A percentile compares a stretch with the other conserved stretches of the same genome.
phyloP scores from a whole-genome alignment of 2,888 invertebrate species.

The Tenthredo distinguenda region DNA sequence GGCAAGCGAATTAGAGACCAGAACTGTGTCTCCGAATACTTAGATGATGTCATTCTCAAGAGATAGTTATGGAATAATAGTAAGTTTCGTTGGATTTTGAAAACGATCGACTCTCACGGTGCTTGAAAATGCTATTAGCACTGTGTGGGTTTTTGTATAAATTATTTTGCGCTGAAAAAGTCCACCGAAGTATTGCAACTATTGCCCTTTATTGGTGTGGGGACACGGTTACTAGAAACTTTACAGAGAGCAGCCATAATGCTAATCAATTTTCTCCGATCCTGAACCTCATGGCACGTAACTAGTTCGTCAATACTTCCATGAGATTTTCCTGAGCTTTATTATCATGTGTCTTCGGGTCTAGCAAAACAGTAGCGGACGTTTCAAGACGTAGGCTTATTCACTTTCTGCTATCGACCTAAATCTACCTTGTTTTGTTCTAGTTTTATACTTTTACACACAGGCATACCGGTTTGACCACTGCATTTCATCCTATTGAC shows the following conservation, averaged over 20 bases:
- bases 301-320: not conserved
- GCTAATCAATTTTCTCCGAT: not conserved
- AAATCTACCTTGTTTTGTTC: conserved; percentile 62
- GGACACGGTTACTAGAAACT: conserved; percentile 3
- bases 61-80: not conserved
- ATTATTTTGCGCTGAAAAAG: not conserved
- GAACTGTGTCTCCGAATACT: not conserved
- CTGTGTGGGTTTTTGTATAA: not conserved
- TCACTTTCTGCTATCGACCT: conserved; percentile 72
- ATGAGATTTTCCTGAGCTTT: not conserved
- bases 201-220: not conserved
- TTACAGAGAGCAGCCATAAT: not conserved
- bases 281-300: not conserved
- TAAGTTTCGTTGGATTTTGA: not conserved
- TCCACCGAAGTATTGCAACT: not conserved
- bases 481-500: conserved; percentile 29
- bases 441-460: conserved; percentile 41
- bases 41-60: not conserved
- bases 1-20: not conserved
- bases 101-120: not conserved
- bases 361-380: not conserved
- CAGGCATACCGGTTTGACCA: conserved; percentile 34
- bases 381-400: conserved; percentile 54
- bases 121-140: not conserved
- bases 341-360: not conserved